Evolutionary conservation across 2,888 invertebrate genomes (phyloP), one percentile per base, ranked within the genome.

Genomic region (Leptinotarsa juncta): DNA sequence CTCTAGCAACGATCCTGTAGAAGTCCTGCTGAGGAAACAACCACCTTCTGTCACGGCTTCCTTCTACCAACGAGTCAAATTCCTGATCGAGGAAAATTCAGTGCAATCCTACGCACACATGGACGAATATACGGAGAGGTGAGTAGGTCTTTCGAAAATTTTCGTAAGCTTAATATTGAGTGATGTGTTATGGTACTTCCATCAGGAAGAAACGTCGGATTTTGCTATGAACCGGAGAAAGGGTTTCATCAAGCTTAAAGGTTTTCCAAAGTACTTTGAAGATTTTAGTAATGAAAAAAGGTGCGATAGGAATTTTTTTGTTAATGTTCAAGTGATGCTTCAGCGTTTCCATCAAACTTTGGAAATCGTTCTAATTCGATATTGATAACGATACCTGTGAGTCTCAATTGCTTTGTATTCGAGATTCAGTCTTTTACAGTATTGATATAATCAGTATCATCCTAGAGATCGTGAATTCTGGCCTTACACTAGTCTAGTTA

Each of bases 41-140:
- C 97, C 98, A 1, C 97, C 98, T 3, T 96, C 96, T 60, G 97
- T 97, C 82, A 98, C 98, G 32, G 97, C 98, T 3, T 97, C 97
- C 50, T 99, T 99, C 90, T 97, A 97, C 88, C 97, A 99, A 87
- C 92, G 98, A 73, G 97, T 98, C 89, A 96, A 97, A 88, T 99
- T 99, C 90, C 93, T 99, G 82, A 97, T 99, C 81, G 98, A 99
- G 90, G 97, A 98, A 88, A 97, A 98, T 89, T 97, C 97, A 79
- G 98, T 99, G 76, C 99, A 99, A 90, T 97, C 96, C 86, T 99
- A 99, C 89, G 97, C 98, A 69, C 97, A 97, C 88, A 94, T 96
- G 92, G 96, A 96, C 89, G 97, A 98, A 89, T 99, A 98, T 91
- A 97, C 97, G 86, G 97, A 98, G 91, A 97, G 97, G 98, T 98